phyloP scores from a whole-genome alignment of 2,888 invertebrate species.

The Furcula furcula region DNA sequence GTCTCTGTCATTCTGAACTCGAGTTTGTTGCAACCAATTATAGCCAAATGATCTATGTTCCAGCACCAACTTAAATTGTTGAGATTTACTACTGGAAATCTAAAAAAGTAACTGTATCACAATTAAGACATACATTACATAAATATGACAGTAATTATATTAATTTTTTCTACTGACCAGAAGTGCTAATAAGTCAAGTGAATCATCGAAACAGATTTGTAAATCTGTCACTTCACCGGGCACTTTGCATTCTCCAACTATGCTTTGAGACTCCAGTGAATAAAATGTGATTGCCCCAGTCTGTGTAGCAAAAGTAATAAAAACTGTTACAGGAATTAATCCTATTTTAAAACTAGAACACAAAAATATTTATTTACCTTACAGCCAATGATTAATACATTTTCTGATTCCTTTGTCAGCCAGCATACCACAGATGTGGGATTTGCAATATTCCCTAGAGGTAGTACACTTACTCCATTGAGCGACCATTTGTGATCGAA shows the following conservation, averaged over 20 bases:
- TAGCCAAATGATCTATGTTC: conserved; percentile 89
- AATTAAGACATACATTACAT: not conserved
- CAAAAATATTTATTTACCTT: conserved; percentile 79
- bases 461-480: conserved; percentile 71
- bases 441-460: conserved; percentile 57
- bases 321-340: too few relatives aligned
- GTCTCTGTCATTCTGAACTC: conserved; percentile 63
- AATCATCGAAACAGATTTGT: conserved; percentile 88
- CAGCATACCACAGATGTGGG: conserved; percentile 88
- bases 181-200: conserved; percentile 78
- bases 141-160: not conserved
- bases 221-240: conserved; percentile 83
- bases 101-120: conserved; percentile 53
- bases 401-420: conserved; percentile 87
- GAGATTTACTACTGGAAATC: conserved; percentile 87
- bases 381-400: conserved; percentile 86
- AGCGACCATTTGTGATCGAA: conserved; percentile 76
- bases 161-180: conserved; percentile 47
- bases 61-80: conserved; percentile 91
- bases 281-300: conserved; percentile 85
- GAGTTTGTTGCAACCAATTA: conserved; percentile 82
- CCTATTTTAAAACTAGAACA: too few relatives aligned
- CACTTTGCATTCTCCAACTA: conserved; percentile 85
- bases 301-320: too few relatives aligned
- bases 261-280: conserved; percentile 86